Conservation (phyloP, 2,113 vertebrate genomes). For the Channa argus region DNA sequence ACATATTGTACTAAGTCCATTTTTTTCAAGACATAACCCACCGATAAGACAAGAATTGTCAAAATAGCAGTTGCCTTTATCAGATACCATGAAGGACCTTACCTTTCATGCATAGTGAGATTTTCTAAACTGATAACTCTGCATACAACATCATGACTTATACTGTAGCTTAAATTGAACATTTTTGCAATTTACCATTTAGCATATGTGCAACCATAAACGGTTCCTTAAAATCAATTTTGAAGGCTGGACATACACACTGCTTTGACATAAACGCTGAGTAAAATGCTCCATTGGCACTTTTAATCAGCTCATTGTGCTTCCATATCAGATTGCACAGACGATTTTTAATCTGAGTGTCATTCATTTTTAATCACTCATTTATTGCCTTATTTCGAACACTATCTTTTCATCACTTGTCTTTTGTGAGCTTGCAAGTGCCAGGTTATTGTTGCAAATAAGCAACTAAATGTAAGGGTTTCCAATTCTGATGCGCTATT, state of each 20-base stretch:
- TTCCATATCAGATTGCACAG: constrained; percentile 38
- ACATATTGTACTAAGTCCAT: background rate
- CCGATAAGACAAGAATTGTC: constrained; percentile 4
- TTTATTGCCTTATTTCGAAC: constrained; percentile 14
- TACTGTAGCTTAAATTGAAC: background rate
- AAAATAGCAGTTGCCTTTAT: background rate
- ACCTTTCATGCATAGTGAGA: background rate
- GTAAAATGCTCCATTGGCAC: constrained; percentile 6
- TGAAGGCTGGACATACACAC: too few species aligned
- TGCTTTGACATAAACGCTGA: background rate
- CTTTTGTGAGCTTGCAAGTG: background rate
- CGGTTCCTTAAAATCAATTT: too few species aligned
- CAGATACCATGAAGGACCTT: background rate
- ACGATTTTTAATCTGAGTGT: constrained; percentile 14
- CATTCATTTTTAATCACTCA: constrained; percentile 32
- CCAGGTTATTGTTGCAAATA: constrained; percentile 15
- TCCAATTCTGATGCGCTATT: background rate
- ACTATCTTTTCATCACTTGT: background rate
- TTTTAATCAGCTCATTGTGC: constrained; percentile 33
- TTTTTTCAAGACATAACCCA: background rate
- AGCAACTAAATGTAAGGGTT: background rate
- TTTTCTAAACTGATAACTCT: background rate
- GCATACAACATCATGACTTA: background rate
- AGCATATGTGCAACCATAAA: too few species aligned
- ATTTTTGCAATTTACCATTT: background rate